Base-by-base conservation (phyloP, 2,888 invertebrate species). In the Norana najaformis region DNA sequence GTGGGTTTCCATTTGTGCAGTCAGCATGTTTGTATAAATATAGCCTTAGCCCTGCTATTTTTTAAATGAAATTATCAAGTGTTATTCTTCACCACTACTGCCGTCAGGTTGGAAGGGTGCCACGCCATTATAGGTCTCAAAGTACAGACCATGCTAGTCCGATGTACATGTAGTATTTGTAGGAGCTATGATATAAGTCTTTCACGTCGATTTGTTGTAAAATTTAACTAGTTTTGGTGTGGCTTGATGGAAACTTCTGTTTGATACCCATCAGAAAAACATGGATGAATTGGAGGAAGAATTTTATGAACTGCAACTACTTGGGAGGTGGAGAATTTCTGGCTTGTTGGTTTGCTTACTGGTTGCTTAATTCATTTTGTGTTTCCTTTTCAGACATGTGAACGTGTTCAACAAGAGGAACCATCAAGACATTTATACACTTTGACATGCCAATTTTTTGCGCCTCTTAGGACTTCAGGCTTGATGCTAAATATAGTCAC, bases 381-480 rank as follows among this genome's bases (percentile, higher is more conserved):
- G 69, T 69, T 69, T 69, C n/a, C 11, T 69, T 69, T 69, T 69
- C 69, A 69, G 69, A 69, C n/a, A 69, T 69, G 69, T 69, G 69
- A 69, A 69, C 69, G 11, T n/a, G 30, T 4, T n/a, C 69, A 69
- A 69, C 69, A 69, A 47, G 20, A 23, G 23, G 23, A 47, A 47
- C 47, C 47, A 23, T 69, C n/a, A 11, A 69, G n/a, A n/a, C 69
- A 69, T 5, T 69, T n/a, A 13, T 1, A 69, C 69, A n/a, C 69
- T 69, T n/a, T 8, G 69, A 69, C 69, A 69, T 69, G 69, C 69
- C 69, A 69, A n/a, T 69, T 0, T 8, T 30, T 69, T 69, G 69
- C 69, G 30, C 13, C 69, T 69, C n/a, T 69, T 69, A 4, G n/a
- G 69, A 69, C 69, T 69, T 69, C 30, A 69, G 30, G n/a, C 69